Conservation (phyloP, 2,113 vertebrate species). For the Paedocypris sp. region DNA sequence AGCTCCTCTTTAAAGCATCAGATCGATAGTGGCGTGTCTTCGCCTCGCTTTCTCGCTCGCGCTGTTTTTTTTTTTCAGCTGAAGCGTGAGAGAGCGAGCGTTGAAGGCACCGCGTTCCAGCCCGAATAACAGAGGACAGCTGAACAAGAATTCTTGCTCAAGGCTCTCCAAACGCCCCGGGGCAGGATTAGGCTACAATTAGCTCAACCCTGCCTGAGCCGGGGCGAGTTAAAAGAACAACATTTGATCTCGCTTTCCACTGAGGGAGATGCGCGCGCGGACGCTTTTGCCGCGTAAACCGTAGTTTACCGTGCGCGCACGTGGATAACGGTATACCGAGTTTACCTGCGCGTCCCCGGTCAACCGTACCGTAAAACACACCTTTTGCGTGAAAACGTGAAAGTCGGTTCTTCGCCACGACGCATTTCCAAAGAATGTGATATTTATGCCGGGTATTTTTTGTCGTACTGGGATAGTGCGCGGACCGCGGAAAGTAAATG, state of each 20-base stretch:
- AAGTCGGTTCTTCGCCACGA: too few relatives aligned
- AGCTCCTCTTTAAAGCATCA: conserved; percentile 55
- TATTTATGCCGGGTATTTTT: too few relatives aligned
- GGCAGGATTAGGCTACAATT: conserved; percentile 94
- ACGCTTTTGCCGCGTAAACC: not conserved
- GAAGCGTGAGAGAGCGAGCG: conserved; percentile 65
- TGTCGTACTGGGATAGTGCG: conserved; percentile 50
- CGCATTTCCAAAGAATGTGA: not conserved
- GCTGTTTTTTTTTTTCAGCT: conserved; percentile 53
- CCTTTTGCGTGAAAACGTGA: not conserved
- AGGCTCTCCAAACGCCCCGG: conserved; percentile 83
- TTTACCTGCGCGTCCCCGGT: not conserved
- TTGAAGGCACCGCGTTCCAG: conserved; percentile 72
- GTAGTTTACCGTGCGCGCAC: not conserved
- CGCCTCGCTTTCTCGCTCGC: conserved; percentile 40
- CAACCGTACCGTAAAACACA: not conserved
- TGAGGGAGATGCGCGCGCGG: not conserved
- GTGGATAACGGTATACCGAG: conserved; percentile 7
- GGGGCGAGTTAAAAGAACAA: conserved; percentile 75
- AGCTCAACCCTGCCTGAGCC: conserved; percentile 79
- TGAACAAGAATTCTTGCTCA: conserved; percentile 75
- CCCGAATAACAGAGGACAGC: conserved; percentile 73
- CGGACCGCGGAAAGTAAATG: conserved; percentile 78
- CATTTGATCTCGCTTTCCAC: conserved; percentile 53
- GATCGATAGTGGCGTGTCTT: conserved; percentile 48